Conservation (phyloP, 2,113 vertebrate species). For the Hydrolagus affinis region DNA sequence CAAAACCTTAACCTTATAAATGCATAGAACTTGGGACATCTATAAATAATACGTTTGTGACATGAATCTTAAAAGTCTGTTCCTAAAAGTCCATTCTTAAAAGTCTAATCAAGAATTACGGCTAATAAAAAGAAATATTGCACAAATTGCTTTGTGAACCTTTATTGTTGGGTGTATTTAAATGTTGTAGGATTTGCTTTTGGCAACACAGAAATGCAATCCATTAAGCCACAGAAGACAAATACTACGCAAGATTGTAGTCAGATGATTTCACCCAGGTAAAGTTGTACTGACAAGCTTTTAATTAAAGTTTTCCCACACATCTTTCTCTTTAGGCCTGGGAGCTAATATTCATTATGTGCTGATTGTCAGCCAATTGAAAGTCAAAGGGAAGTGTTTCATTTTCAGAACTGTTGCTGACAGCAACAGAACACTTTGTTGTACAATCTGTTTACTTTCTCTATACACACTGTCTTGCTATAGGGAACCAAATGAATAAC, state of each 20-base stretch:
- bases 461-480: slow-evolving; percentile 48
- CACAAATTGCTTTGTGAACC: neutral
- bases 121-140: slow-evolving; percentile 18
- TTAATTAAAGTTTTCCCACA: slow-evolving; percentile 93
- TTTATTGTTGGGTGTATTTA: slow-evolving; percentile 18
- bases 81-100: slow-evolving; percentile 4
- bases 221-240: slow-evolving; percentile 60
- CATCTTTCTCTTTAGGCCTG: slow-evolving; percentile 62
- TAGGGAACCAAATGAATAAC: slow-evolving; percentile 52
- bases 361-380: slow-evolving; percentile 65
- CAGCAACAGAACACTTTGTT: slow-evolving; percentile 69
- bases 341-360: slow-evolving; percentile 68
- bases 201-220: slow-evolving; percentile 61
- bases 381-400: slow-evolving; percentile 65
- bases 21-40: neutral
- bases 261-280: slow-evolving; percentile 76
- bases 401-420: slow-evolving; percentile 70
- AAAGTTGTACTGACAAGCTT: slow-evolving; percentile 80
- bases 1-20: neutral
- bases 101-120: neutral
- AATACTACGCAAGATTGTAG: slow-evolving; percentile 64
- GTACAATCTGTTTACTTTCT: slow-evolving; percentile 66
- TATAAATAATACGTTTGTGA: neutral
- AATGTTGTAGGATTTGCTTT: slow-evolving; percentile 50
- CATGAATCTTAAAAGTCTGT: neutral